These are phyloP conservation scores for Stegodyphus mimosarum DNA, from an alignment of 1,140 invertebrate genomes.

Conservation along the genomic window DNA sequence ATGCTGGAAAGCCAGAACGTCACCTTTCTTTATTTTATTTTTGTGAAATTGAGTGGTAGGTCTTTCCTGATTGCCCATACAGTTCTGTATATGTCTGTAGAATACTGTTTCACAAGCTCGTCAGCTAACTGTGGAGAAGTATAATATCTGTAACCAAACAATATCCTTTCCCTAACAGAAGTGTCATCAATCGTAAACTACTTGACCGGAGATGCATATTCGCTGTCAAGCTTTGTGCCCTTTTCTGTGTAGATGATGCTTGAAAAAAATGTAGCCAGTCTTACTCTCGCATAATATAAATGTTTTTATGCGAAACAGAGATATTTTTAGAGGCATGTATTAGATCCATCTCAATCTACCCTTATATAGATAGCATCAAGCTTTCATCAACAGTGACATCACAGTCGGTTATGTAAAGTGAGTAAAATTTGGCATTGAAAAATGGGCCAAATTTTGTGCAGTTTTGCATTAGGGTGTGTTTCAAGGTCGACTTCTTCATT, in stretches of 20 bases:
- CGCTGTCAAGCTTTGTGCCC: not conserved
- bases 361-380: not conserved
- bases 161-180: not conserved
- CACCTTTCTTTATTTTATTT: not conserved
- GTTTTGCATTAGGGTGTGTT: not conserved
- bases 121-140: not conserved
- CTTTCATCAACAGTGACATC: not conserved
- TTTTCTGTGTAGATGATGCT: slow-evolving; percentile 16
- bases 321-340: slow-evolving; percentile 4
- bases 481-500: not conserved
- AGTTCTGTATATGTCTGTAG: not conserved
- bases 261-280: not conserved
- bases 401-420: not conserved
- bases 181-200: slow-evolving; percentile 5
- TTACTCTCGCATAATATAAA: not conserved
- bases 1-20: not conserved
- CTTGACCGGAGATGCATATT: not conserved
- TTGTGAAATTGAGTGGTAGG: not conserved
- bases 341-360: not conserved
- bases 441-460: not conserved
- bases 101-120: too few relatives aligned
- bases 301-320: not conserved
- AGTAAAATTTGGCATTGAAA: not conserved
- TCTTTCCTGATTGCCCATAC: slow-evolving; percentile 3
- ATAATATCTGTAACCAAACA: not conserved